Percentiles rank a stretch among this genome's conserved stretches.
Conservation (phyloP, 2,113 vertebrate species). For the Laticauda colubrina region DNA sequence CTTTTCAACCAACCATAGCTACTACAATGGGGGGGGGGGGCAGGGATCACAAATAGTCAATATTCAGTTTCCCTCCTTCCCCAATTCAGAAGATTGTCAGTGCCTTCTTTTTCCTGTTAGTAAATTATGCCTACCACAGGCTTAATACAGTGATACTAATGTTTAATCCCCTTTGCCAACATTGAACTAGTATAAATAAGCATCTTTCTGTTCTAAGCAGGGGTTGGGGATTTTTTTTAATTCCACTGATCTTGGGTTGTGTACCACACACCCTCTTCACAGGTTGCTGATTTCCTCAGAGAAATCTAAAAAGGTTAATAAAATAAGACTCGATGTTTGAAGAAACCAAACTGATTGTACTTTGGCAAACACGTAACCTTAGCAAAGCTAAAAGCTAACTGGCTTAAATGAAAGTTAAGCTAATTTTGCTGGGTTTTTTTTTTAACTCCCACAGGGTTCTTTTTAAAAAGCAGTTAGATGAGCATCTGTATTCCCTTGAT, state of each 20-base stretch:
- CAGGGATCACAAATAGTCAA: background rate
- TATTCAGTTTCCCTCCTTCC: background rate
- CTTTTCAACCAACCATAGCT: background rate
- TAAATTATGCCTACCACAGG: background rate
- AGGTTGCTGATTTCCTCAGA: background rate
- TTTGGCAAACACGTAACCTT: background rate
- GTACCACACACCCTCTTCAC: background rate
- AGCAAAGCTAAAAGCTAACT: background rate
- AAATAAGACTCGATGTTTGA: background rate
- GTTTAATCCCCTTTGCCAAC: background rate
- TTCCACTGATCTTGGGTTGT: background rate
- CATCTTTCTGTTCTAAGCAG: background rate
- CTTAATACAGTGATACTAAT: background rate
- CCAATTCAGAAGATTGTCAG: background rate
- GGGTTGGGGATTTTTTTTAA: background rate
- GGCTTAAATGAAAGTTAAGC: background rate
- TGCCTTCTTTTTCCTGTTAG: background rate
- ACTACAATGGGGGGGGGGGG: background rate
- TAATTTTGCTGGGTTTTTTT: background rate
- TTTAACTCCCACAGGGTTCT: background rate
- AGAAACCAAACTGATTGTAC: background rate
- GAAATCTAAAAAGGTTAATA: background rate
- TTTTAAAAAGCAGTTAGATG: background rate
- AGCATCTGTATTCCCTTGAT: background rate
- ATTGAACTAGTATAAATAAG: background rate